phyloP scores from a whole-genome alignment of 2,797 vertebrate species.

The Masticophis lateralis region DNA sequence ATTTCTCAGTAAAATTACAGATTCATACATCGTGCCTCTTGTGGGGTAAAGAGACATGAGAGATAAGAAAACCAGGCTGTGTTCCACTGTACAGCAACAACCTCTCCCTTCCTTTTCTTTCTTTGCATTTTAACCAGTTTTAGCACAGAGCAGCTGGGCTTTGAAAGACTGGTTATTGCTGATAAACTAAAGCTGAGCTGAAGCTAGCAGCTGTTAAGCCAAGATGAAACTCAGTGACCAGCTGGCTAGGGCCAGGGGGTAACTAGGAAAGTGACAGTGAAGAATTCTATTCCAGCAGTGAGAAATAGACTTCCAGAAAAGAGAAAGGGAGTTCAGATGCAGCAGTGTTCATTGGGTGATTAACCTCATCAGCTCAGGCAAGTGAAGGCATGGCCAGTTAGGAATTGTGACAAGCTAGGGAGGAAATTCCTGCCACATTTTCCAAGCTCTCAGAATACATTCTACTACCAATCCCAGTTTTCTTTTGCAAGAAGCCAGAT shows the following conservation, averaged over 20 bases:
- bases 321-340: conserved; percentile 1
- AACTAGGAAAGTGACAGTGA: conserved; percentile 22
- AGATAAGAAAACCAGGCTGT: conserved; percentile 40
- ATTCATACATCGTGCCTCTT: conserved; percentile 13
- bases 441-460: background rate
- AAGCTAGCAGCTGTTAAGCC: conserved; percentile 40
- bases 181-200: conserved; percentile 62
- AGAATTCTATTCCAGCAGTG: conserved; percentile 32
- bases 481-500: background rate
- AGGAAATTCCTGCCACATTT: background rate
- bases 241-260: conserved; percentile 16
- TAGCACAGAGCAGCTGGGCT: conserved; percentile 44
- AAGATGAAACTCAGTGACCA: conserved; percentile 37
- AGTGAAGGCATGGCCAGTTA: background rate
- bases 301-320: conserved; percentile 6
- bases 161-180: conserved; percentile 51
- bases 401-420: background rate
- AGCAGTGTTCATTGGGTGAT: background rate
- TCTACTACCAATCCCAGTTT: background rate
- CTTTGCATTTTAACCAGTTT: conserved; percentile 43
- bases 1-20: background rate
- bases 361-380: background rate
- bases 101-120: conserved; percentile 44
- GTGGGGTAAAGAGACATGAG: conserved; percentile 38
- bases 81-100: conserved; percentile 43